phyloP scores from a whole-genome alignment of 2,888 invertebrate genomes.

The Linyphia triangularis region DNA sequence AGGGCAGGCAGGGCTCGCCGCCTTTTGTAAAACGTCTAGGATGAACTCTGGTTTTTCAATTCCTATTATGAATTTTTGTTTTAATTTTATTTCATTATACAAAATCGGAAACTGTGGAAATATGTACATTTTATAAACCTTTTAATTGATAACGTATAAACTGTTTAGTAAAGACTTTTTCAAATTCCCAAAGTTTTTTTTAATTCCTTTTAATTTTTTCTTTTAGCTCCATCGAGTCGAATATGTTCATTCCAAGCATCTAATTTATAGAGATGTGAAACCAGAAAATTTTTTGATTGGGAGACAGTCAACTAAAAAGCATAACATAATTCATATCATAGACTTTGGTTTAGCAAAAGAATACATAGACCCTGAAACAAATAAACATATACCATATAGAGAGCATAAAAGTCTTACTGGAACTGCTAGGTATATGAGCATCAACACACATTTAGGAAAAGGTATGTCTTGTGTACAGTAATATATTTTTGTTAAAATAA shows the following conservation, averaged over 20 bases:
- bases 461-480: slow-evolving; percentile 61
- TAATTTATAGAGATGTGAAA: slow-evolving; percentile 99
- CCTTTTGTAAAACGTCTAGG: too few relatives aligned
- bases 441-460: slow-evolving; percentile 98
- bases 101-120: too few relatives aligned
- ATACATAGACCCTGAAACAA: slow-evolving; percentile 99
- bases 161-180: too few relatives aligned
- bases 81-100: too few relatives aligned
- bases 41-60: too few relatives aligned
- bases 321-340: slow-evolving; percentile 99
- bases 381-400: slow-evolving; percentile 99
- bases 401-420: slow-evolving; percentile 99
- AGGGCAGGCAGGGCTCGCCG: too few relatives aligned
- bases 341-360: slow-evolving; percentile 99
- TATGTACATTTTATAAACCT: too few relatives aligned
- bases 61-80: too few relatives aligned
- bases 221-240: slow-evolving; percentile 97
- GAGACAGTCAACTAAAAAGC: slow-evolving; percentile 96
- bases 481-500: too few relatives aligned
- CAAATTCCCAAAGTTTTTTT: too few relatives aligned
- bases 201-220: slow-evolving; percentile 76
- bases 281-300: slow-evolving; percentile 99
- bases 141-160: too few relatives aligned
- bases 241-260: slow-evolving; percentile 98
- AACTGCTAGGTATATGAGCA: slow-evolving; percentile 99